A percentile compares a stretch with the other conserved stretches of the same genome.
Conservation (phyloP, 2,888 invertebrate species). For the Adelognathus sp. region DNA sequence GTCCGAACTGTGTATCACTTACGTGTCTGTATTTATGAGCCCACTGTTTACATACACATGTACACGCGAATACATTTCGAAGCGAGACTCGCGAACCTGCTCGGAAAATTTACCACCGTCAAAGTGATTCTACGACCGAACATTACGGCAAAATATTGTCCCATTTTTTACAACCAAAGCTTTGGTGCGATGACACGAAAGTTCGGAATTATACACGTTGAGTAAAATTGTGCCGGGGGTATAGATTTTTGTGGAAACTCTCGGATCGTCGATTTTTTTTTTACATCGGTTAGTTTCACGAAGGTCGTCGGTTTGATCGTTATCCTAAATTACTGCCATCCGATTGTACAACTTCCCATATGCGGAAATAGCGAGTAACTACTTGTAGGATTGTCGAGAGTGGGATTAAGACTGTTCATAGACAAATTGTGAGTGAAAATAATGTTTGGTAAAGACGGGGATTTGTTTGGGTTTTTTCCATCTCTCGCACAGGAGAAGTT, state of each 20-base stretch:
- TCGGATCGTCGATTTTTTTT: neutral
- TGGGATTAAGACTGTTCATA: neutral
- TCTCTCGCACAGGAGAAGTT: neutral
- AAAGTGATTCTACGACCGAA: neutral
- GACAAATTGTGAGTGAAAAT: neutral
- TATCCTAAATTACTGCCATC: neutral
- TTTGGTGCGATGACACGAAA: neutral
- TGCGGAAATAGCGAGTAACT: neutral
- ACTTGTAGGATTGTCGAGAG: neutral
- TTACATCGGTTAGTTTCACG: conserved; percentile 8
- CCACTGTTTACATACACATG: neutral
- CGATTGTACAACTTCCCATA: too few species aligned
- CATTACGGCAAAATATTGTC: neutral
- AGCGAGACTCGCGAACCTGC: neutral
- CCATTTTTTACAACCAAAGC: neutral
- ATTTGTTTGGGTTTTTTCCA: neutral
- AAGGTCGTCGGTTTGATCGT: neutral
- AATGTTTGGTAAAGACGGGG: neutral
- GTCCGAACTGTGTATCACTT: conserved; percentile 5
- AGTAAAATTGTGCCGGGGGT: neutral
- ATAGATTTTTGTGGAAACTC: neutral
- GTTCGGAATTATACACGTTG: neutral
- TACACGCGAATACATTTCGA: neutral
- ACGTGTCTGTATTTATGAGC: neutral
- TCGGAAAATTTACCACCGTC: neutral